Evolutionary conservation across 1,140 invertebrate genomes (phyloP).

Genomic region (Gonioctena quinquepunctata): DNA sequence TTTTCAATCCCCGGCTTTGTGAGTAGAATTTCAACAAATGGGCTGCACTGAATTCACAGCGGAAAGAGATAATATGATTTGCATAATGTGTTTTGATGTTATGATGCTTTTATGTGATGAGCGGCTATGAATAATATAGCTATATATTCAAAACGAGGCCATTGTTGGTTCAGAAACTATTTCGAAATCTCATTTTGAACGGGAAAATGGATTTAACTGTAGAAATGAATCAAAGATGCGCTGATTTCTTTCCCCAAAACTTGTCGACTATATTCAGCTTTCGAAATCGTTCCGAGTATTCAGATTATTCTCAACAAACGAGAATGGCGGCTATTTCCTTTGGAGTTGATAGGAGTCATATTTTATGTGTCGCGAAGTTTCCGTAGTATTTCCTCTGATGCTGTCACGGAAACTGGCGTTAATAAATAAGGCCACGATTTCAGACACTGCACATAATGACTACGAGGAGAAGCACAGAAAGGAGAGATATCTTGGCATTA

Average conservation of each 20-base stretch:
- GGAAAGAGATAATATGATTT: not conserved
- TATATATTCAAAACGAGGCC: not conserved
- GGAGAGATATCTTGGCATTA: too few species aligned
- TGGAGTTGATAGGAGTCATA: not conserved
- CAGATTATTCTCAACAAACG: not conserved
- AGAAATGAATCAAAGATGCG: too few species aligned
- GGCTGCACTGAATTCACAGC: not conserved
- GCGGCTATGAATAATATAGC: not conserved
- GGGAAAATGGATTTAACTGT: too few species aligned
- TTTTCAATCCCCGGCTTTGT: not conserved
- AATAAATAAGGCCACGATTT: not conserved
- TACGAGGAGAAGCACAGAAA: too few species aligned
- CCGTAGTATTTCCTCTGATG: not conserved
- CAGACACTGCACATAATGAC: too few species aligned
- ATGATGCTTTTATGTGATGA: not conserved
- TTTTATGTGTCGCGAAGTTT: not conserved
- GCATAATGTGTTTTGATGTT: not conserved
- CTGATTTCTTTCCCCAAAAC: too few species aligned
- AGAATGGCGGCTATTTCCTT: not conserved
- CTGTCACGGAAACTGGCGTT: not conserved
- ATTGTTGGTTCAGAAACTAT: not conserved
- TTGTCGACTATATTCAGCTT: too few species aligned
- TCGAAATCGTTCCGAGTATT: not conserved
- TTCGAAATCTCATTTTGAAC: too few species aligned
- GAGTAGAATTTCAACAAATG: not conserved